These are phyloP conservation scores for Drosophila virilis DNA, from an alignment of 1,140 invertebrate genomes.

Conservation along the genomic window DNA sequence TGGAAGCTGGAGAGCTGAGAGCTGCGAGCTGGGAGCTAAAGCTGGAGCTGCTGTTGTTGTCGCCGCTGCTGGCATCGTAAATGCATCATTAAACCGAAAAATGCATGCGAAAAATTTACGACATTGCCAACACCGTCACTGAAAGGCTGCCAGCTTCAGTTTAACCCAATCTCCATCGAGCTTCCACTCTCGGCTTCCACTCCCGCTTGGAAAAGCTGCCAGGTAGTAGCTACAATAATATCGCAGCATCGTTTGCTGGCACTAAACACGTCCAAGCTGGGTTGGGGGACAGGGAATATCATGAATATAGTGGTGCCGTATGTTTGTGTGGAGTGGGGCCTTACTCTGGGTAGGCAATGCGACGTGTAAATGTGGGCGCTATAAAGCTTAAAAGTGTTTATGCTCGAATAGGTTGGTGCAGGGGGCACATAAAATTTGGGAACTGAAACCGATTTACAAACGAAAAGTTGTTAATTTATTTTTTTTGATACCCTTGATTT, in stretches of 20 bases:
- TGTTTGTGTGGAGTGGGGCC: too few relatives aligned
- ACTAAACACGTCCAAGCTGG: conserved; percentile 39
- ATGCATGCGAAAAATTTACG: conserved; percentile 84
- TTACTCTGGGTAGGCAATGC: conserved; percentile 46
- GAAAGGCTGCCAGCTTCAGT: conserved; percentile 48
- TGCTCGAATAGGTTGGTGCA: conserved; percentile 48
- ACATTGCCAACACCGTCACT: conserved; percentile 72
- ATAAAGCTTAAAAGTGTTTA: conserved; percentile 82
- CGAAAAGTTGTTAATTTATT: conserved; percentile 30
- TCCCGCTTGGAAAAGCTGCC: conserved; percentile 29
- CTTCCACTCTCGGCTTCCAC: neutral
- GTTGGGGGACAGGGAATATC: neutral
- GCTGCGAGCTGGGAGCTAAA: conserved; percentile 19
- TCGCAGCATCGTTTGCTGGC: conserved; percentile 43
- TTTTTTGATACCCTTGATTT: neutral
- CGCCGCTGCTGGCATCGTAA: conserved; percentile 79
- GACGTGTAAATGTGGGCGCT: conserved; percentile 75
- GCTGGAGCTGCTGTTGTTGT: conserved; percentile 63
- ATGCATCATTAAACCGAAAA: conserved; percentile 84
- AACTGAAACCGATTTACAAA: conserved; percentile 31
- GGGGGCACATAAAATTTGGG: neutral
- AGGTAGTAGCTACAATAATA: conserved; percentile 53
- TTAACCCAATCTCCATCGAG: neutral
- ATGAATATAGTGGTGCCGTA: neutral
- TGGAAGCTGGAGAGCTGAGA: conserved; percentile 16